phyloP scores from a whole-genome alignment of 2,113 vertebrate genomes.

The Cariama cristata region DNA sequence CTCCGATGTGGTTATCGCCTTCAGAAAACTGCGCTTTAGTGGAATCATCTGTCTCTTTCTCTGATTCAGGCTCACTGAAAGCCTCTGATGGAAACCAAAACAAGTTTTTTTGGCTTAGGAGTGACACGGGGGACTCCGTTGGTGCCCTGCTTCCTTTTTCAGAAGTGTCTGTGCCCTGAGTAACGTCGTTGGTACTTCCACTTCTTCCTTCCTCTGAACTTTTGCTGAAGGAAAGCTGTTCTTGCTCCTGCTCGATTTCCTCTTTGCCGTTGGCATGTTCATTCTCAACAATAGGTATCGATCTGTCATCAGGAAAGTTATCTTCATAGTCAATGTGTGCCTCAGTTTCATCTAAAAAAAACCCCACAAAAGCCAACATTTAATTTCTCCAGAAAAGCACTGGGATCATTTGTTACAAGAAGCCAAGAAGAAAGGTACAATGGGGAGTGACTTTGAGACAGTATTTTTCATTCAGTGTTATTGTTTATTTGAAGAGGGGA shows the following conservation, averaged over 20 bases:
- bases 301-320: conserved; percentile 84
- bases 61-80: conserved; percentile 75
- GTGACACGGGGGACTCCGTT: conserved; percentile 82
- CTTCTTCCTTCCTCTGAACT: conserved; percentile 19
- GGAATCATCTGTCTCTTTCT: conserved; percentile 49
- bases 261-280: conserved; percentile 61
- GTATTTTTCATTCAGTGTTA: not conserved
- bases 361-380: not conserved
- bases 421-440: not conserved
- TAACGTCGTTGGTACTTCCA: conserved; percentile 22
- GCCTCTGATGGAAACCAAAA: conserved; percentile 89
- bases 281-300: conserved; percentile 67
- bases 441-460: not conserved
- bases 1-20: conserved; percentile 69
- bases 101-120: conserved; percentile 86
- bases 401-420: not conserved
- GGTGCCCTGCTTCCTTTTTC: conserved; percentile 35
- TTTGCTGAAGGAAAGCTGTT: conserved; percentile 50
- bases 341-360: conserved; percentile 80
- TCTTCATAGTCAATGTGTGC: conserved; percentile 92
- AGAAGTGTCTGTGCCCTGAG: conserved; percentile 18
- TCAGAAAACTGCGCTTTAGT: conserved; percentile 65
- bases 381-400: not conserved
- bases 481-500: not conserved
- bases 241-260: conserved; percentile 8